These are phyloP conservation scores for Orchesella flavescens DNA, from an alignment of 2,888 invertebrate species.

Conservation along the genomic window DNA sequence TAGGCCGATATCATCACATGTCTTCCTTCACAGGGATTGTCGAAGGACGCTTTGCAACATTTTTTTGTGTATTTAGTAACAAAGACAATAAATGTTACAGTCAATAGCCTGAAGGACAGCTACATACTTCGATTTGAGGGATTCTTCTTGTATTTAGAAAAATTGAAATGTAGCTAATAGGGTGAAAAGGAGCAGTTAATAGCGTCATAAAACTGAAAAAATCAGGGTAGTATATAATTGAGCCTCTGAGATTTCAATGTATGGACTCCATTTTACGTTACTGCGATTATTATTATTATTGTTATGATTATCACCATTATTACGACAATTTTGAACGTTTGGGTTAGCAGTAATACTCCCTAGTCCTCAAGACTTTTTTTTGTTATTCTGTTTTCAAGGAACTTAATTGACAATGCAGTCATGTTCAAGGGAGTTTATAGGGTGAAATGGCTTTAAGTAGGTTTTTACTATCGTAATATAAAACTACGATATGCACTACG, in stretches of 20 bases:
- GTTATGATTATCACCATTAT: slow-evolving; percentile 14
- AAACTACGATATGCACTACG: background rate
- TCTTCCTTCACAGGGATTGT: too few relatives aligned
- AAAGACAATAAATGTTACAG: too few relatives aligned
- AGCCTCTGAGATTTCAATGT: slow-evolving; percentile 60
- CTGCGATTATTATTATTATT: slow-evolving; percentile 56
- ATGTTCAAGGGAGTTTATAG: background rate
- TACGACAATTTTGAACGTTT: slow-evolving; percentile 49
- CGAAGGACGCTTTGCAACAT: too few relatives aligned
- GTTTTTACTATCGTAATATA: background rate
- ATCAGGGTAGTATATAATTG: slow-evolving; percentile 49
- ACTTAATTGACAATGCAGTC: slow-evolving; percentile 42
- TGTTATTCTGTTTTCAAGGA: slow-evolving; percentile 43
- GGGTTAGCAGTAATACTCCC: slow-evolving; percentile 4
- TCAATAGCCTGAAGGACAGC: too few relatives aligned
- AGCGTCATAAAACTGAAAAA: slow-evolving; percentile 48
- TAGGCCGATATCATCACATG: too few relatives aligned
- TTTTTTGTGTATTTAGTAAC: too few relatives aligned
- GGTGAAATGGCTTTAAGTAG: background rate
- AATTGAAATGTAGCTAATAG: slow-evolving; percentile 38
- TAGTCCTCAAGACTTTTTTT: background rate
- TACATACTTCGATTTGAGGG: too few relatives aligned
- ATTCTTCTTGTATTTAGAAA: background rate
- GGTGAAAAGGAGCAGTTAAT: slow-evolving; percentile 59
- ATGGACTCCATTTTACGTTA: slow-evolving; percentile 53